Evolutionary conservation across 2,797 vertebrate species (phyloP).

Genomic region (Protosalanx chinensis): DNA sequence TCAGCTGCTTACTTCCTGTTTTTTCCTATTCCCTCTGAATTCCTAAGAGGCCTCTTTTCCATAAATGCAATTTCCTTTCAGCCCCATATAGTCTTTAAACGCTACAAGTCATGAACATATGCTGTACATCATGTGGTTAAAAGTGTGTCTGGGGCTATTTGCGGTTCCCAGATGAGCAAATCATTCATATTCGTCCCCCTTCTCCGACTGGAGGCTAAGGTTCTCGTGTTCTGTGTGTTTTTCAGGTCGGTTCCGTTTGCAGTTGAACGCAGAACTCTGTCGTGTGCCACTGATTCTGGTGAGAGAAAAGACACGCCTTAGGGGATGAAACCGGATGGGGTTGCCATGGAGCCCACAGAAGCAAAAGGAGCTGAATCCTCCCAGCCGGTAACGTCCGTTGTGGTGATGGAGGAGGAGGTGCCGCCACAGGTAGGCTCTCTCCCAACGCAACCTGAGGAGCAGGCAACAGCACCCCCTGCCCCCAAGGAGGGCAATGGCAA

Average conservation of each 20-base stretch:
- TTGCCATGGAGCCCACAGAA: constrained; percentile 68
- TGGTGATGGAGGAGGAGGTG: constrained; percentile 35
- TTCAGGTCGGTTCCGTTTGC: constrained; percentile 40
- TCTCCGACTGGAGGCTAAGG: neutral
- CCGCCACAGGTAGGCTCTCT: constrained; percentile 26
- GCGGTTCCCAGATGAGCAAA: neutral
- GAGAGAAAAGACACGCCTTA: constrained; percentile 18
- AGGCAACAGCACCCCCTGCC: constrained; percentile 25
- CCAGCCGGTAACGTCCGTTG: constrained; percentile 23
- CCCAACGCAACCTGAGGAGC: constrained; percentile 36
- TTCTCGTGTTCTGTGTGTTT: neutral
- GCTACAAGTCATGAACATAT: constrained; percentile 3
- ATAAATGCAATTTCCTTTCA: constrained; percentile 46
- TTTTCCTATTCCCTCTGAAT: constrained; percentile 39
- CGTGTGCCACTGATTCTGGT: constrained; percentile 29
- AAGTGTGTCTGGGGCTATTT: neutral
- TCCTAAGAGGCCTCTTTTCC: constrained; percentile 39
- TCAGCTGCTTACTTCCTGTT: constrained; percentile 50
- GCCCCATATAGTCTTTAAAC: constrained; percentile 18
- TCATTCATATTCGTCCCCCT: constrained; percentile 3
- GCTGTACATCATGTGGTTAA: neutral
- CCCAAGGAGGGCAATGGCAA: constrained; percentile 49
- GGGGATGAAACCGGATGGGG: constrained; percentile 79
- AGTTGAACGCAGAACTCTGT: constrained; percentile 16
- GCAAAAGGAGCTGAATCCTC: constrained; percentile 49